Evolutionary conservation across 2,113 vertebrate genomes (phyloP).

Genomic region (western clawed frog (Xenopus tropicalis)): UCB_Xtro_10.0 CM004447.2:89702501-89703000

Average conservation of each 20-base stretch:
- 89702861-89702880: too few relatives aligned
- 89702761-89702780: constrained; percentile 27
- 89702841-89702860: not conserved
- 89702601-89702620: too few relatives aligned
- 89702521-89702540: too few relatives aligned
- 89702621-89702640: too few relatives aligned
- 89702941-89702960: constrained; percentile 25
- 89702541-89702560: too few relatives aligned
- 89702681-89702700: constrained; percentile 16
- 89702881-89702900: not conserved
- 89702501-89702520: too few relatives aligned
- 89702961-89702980: not conserved
- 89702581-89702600: too few relatives aligned
- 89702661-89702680: too few relatives aligned
- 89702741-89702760: constrained; percentile 36
- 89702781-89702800: constrained; percentile 25
- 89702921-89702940: constrained; percentile 40
- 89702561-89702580: too few relatives aligned
- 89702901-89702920: constrained; percentile 25
- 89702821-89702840: constrained; percentile 32
- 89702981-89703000: not conserved
- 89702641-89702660: too few relatives aligned
- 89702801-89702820: constrained; percentile 36
- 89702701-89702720: constrained; percentile 29
- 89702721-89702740: constrained; percentile 20